phyloP scores from a whole-genome alignment of 2,113 vertebrate genomes.

The Porphyrio hochstetteri region DNA sequence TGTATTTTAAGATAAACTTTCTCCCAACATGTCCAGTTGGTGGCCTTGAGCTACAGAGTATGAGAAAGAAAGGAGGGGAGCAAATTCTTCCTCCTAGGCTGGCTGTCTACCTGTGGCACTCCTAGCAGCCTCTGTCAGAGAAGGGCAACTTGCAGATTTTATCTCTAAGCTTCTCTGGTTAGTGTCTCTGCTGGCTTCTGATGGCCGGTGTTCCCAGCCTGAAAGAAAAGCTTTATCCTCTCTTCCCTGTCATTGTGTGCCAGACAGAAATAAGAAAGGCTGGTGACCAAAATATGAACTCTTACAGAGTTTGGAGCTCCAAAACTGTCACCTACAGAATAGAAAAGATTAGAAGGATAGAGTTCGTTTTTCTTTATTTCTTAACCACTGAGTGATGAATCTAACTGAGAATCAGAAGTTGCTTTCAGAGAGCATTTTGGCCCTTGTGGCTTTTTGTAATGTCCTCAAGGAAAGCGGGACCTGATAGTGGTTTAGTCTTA shows the following conservation, averaged over 20 bases:
- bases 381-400: slow-evolving; percentile 68
- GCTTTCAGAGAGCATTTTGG: slow-evolving; percentile 74
- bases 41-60: background rate
- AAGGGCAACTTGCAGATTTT: background rate
- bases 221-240: background rate
- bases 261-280: background rate
- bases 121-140: background rate
- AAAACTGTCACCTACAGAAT: background rate
- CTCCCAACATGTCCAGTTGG: background rate
- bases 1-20: background rate
- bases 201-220: background rate
- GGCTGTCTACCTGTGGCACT: background rate
- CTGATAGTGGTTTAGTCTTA: slow-evolving; percentile 82
- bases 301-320: background rate
- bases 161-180: background rate
- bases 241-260: background rate
- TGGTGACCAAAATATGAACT: background rate
- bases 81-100: background rate
- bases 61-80: background rate
- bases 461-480: slow-evolving; percentile 84
- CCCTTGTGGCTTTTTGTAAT: slow-evolving; percentile 56
- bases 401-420: slow-evolving; percentile 77
- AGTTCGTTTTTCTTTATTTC: background rate
- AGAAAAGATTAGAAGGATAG: background rate
- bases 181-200: background rate